Evolutionary conservation across 2,797 vertebrate species (phyloP).

Genomic region (Mormyrops attenuatus): DNA sequence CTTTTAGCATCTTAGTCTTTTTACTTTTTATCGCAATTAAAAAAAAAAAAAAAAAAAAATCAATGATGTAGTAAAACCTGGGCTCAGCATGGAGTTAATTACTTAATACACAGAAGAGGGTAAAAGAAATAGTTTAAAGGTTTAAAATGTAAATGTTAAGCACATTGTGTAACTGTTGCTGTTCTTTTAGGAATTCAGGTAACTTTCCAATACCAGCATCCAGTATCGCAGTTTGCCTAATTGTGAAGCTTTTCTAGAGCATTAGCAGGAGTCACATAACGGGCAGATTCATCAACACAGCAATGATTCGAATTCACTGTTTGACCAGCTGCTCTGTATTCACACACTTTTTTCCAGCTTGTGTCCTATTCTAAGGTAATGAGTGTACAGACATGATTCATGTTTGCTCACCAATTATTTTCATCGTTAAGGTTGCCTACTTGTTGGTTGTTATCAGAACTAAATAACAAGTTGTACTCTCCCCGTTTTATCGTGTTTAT

Average conservation of each 20-base stretch:
- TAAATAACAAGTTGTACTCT: background rate
- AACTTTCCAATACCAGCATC: background rate
- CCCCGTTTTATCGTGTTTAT: background rate
- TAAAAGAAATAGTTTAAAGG: background rate
- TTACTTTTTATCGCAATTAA: background rate
- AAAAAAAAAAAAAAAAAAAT: too few relatives aligned
- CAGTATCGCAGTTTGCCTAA: background rate
- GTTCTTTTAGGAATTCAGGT: background rate
- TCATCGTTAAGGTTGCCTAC: background rate
- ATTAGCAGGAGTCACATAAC: background rate
- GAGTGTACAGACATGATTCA: slow-evolving; percentile 2
- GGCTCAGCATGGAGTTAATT: background rate
- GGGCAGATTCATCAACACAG: background rate
- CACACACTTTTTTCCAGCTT: background rate
- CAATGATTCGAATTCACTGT: background rate
- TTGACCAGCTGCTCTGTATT: background rate
- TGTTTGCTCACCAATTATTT: background rate
- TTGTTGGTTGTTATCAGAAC: background rate
- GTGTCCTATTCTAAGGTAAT: background rate
- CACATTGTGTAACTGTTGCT: background rate
- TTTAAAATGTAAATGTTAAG: background rate
- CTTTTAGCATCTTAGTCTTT: background rate
- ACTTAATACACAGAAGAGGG: background rate
- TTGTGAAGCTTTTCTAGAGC: background rate
- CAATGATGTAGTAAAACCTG: background rate